Evolutionary conservation across 2,888 invertebrate genomes (phyloP).

Genomic region (Xestia c-nigrum): DNA sequence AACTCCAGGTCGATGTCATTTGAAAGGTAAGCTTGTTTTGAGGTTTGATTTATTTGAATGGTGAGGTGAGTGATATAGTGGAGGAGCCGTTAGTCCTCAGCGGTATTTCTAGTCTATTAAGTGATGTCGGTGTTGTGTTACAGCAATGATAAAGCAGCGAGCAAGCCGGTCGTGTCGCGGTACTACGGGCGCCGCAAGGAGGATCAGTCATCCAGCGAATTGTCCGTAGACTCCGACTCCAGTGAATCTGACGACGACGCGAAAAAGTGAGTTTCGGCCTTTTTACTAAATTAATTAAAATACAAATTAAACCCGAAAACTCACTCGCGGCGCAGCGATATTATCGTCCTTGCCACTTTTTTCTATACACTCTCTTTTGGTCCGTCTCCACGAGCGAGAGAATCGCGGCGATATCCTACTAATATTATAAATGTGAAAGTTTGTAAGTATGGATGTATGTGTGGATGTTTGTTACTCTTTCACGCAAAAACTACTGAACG

Average conservation of each 20-base stretch:
- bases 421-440: too few species aligned
- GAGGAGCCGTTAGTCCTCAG: constrained; percentile 20
- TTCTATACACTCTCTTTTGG: too few species aligned
- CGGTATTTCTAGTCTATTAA: constrained; percentile 34
- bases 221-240: constrained; percentile 85
- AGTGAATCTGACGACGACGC: constrained; percentile 76
- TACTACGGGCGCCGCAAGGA: constrained; percentile 88
- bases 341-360: too few species aligned
- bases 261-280: constrained; percentile 77
- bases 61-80: constrained; percentile 55
- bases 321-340: too few species aligned
- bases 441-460: too few species aligned
- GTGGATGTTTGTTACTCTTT: too few species aligned
- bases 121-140: constrained; percentile 34
- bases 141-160: constrained; percentile 66
- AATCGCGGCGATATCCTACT: too few species aligned
- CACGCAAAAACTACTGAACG: too few species aligned
- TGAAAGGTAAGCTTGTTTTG: constrained; percentile 85
- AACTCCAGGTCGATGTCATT: constrained; percentile 85
- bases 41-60: constrained; percentile 56
- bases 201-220: constrained; percentile 87
- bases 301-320: too few species aligned
- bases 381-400: too few species aligned
- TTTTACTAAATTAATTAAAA: neutral
- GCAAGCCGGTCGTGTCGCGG: constrained; percentile 77